A percentile compares a stretch with the other conserved stretches of the same genome.
Conservation (phyloP, 2,888 invertebrate species). For the Chydorus sphaericus region DNA sequence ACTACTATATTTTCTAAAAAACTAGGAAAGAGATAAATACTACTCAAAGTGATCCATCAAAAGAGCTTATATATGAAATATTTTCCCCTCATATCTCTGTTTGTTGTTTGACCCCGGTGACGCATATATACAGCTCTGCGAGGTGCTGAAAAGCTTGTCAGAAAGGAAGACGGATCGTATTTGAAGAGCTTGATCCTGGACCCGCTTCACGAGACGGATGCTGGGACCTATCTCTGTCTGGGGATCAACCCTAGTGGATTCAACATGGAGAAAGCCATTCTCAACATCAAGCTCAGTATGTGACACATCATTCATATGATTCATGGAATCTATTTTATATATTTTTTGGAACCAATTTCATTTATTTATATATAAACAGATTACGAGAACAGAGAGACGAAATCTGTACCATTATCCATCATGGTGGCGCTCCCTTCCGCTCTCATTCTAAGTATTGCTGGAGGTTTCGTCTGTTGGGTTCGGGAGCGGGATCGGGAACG, state of each 20-base stretch:
- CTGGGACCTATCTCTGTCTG: constrained; percentile 5
- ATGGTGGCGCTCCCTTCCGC: constrained; percentile 8
- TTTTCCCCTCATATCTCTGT: too few species aligned
- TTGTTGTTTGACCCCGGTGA: background rate
- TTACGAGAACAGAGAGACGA: background rate
- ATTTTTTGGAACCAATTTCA: background rate
- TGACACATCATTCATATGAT: background rate
- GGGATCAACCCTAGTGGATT: background rate
- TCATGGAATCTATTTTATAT: background rate
- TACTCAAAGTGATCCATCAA: too few species aligned
- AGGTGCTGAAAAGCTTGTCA: background rate
- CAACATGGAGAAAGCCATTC: background rate
- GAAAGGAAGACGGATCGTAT: constrained; percentile 1
- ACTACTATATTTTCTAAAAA: too few species aligned
- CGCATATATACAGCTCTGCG: background rate
- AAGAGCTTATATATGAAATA: too few species aligned
- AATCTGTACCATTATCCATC: background rate
- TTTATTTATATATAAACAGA: background rate
- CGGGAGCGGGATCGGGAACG: background rate
- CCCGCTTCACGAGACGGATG: background rate
- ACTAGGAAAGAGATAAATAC: too few species aligned
- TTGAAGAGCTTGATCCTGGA: background rate
- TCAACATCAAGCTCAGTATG: constrained; percentile 6
- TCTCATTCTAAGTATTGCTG: background rate
- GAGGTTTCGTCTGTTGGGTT: constrained; percentile 4